Conservation (phyloP, 2,888 invertebrate genomes). For the Nycteola revayana region DNA sequence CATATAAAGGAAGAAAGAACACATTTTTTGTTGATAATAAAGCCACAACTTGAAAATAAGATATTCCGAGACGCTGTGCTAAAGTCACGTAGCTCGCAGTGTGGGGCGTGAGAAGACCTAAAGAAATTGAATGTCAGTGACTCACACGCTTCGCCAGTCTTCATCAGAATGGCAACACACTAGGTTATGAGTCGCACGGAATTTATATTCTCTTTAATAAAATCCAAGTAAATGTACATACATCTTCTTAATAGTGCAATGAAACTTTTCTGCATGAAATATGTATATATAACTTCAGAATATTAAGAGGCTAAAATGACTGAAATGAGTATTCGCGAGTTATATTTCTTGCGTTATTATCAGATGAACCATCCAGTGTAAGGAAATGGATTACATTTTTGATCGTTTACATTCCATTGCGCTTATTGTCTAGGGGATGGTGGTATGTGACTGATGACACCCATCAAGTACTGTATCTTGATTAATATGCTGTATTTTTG, state of each 20-base stretch:
- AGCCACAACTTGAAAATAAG: constrained; percentile 14
- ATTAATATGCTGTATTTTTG: constrained; percentile 36
- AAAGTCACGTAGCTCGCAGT: constrained; percentile 29
- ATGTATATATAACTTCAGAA: constrained; percentile 3
- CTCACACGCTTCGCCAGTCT: constrained; percentile 14
- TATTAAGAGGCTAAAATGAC: constrained; percentile 11
- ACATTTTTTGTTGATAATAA: constrained; percentile 22
- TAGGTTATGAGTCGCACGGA: constrained; percentile 10
- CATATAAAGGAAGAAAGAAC: constrained; percentile 4
- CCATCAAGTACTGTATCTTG: constrained; percentile 41
- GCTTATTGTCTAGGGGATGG: constrained; percentile 50
- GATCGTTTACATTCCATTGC: constrained; percentile 65
- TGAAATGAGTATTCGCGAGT: constrained; percentile 21
- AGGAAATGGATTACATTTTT: constrained; percentile 70
- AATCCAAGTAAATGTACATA: constrained; percentile 8
- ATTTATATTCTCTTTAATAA: constrained; percentile 16
- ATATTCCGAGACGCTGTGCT: constrained; percentile 20
- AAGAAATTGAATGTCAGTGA: constrained; percentile 27
- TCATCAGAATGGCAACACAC: constrained; percentile 9
- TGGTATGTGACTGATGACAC: constrained; percentile 57
- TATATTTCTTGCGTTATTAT: constrained; percentile 41
- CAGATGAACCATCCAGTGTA: constrained; percentile 44
- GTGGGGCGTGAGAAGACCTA: constrained; percentile 23
- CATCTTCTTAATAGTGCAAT: constrained; percentile 15
- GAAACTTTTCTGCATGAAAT: constrained; percentile 23